Conservation (phyloP, 2,888 invertebrate genomes). For the Troides helena region DNA sequence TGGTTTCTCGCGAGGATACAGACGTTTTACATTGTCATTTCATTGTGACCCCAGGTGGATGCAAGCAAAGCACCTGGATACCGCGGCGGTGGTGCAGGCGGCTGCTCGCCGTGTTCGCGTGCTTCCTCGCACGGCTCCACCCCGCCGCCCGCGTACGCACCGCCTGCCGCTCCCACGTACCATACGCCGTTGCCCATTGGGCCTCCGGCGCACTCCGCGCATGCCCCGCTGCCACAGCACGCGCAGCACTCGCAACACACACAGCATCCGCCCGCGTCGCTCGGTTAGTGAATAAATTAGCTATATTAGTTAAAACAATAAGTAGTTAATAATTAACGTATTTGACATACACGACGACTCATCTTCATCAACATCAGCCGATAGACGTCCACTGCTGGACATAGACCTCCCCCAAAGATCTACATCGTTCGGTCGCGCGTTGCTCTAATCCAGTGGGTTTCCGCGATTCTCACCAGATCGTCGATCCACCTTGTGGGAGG, state of each 20-base stretch:
- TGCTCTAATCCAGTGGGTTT: too few relatives aligned
- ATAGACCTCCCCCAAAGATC: too few relatives aligned
- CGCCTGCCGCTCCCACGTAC: slow-evolving; percentile 40
- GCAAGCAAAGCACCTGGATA: slow-evolving; percentile 95
- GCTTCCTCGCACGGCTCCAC: slow-evolving; percentile 75
- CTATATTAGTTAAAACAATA: too few relatives aligned
- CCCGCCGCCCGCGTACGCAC: slow-evolving; percentile 59
- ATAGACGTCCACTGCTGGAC: too few relatives aligned
- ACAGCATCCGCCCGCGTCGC: slow-evolving; percentile 32
- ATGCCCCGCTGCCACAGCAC: slow-evolving; percentile 17
- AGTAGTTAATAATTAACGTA: too few relatives aligned
- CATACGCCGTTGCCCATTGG: slow-evolving; percentile 41
- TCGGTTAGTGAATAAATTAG: slow-evolving; percentile 32
- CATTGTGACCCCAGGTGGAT: slow-evolving; percentile 81
- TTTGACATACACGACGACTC: too few relatives aligned
- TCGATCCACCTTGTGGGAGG: too few relatives aligned
- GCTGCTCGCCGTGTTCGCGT: slow-evolving; percentile 85
- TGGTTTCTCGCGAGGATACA: too few relatives aligned
- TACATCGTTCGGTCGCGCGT: too few relatives aligned
- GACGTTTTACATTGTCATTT: too few relatives aligned
- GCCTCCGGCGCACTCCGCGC: slow-evolving; percentile 34
- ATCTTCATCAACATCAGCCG: too few relatives aligned
- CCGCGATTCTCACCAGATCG: too few relatives aligned
- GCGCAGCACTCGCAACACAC: slow-evolving; percentile 31
- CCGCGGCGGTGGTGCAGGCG: slow-evolving; percentile 84